Conservation (phyloP, 2,888 invertebrate genomes). For the Acrocyrtus sp. region DNA sequence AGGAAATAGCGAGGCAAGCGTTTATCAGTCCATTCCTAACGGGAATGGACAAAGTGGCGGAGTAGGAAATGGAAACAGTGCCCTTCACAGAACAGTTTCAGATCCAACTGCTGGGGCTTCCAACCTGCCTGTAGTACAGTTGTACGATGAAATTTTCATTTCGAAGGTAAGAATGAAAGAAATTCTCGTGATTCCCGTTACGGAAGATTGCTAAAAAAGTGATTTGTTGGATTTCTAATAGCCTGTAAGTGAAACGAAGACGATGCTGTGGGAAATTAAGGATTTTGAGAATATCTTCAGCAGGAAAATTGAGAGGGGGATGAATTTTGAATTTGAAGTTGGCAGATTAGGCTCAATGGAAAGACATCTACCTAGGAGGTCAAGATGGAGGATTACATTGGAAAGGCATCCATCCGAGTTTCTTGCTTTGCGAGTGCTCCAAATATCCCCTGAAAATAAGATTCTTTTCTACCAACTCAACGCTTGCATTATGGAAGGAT, state of each 20-base stretch:
- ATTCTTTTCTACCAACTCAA: slow-evolving; percentile 29
- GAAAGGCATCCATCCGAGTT: slow-evolving; percentile 25
- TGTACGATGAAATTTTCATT: slow-evolving; percentile 29
- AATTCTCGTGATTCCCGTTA: not conserved
- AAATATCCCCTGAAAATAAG: slow-evolving; percentile 35
- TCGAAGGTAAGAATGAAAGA: slow-evolving; percentile 19
- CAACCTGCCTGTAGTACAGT: not conserved
- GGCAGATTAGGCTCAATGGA: slow-evolving; percentile 43
- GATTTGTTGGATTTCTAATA: not conserved
- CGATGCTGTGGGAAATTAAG: slow-evolving; percentile 44
- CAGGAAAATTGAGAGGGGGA: slow-evolving; percentile 24
- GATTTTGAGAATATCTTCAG: slow-evolving; percentile 11
- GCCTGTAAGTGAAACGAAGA: slow-evolving; percentile 30
- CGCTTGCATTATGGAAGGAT: slow-evolving; percentile 29
- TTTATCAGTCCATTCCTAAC: not conserved
- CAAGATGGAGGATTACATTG: slow-evolving; percentile 33
- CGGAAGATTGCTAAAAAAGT: not conserved
- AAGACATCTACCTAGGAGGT: slow-evolving; percentile 34
- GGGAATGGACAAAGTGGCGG: not conserved
- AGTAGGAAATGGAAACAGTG: not conserved
- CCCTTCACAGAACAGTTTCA: not conserved
- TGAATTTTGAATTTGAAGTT: slow-evolving; percentile 49
- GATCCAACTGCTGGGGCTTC: not conserved
- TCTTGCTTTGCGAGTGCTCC: slow-evolving; percentile 33
- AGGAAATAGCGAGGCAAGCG: not conserved